Conservation (phyloP, 1,140 invertebrate species). For the Chironomus striatipennis region DNA sequence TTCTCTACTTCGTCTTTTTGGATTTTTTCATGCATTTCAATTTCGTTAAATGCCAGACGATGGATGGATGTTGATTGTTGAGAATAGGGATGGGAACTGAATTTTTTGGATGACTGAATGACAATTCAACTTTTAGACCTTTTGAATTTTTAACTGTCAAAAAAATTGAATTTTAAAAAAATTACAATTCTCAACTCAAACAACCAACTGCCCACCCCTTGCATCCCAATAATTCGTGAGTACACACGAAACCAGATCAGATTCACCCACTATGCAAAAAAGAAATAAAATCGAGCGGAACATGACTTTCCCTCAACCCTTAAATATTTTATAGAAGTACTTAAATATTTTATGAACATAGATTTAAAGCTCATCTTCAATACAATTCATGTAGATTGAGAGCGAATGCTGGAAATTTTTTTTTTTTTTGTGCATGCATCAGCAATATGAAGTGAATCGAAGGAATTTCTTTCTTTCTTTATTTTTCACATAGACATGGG, state of each 20-base stretch:
- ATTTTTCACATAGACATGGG: no score
- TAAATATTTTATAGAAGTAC: conserved; percentile 21
- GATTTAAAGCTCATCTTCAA: conserved; percentile 12
- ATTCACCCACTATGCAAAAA: background rate
- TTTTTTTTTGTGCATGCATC: conserved; percentile 22
- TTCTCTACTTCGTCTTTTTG: no score
- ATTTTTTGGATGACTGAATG: no score
- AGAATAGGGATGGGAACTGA: no score
- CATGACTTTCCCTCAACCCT: background rate
- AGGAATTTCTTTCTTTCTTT: background rate
- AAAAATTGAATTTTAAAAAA: no score
- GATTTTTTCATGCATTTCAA: conserved; percentile 17
- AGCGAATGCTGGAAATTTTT: background rate
- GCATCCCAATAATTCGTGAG: no score
- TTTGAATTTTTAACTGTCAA: no score
- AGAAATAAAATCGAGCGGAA: conserved; percentile 13
- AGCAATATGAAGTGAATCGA: background rate
- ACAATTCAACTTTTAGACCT: no score
- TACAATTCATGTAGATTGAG: background rate
- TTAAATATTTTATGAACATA: conserved; percentile 20
- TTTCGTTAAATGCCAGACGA: background rate
- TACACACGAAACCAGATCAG: no score
- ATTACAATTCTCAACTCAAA: no score
- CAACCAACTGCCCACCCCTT: no score
- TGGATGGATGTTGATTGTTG: background rate